Conservation (phyloP, 2,888 invertebrate species). For the Lepidocyrtoides sp. region DNA sequence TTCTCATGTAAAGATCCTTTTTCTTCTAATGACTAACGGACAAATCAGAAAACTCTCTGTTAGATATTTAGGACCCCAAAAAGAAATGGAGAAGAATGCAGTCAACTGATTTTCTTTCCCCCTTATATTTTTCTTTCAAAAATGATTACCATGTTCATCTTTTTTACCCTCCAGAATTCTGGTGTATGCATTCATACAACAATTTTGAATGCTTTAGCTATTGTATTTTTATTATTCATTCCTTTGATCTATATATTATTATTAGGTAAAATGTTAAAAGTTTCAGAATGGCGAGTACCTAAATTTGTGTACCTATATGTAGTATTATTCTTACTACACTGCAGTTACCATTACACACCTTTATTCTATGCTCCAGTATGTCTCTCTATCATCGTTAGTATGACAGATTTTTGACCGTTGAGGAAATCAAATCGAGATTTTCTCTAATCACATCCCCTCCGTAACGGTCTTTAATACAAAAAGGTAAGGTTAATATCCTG, state of each 20-base stretch:
- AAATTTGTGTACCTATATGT: neutral
- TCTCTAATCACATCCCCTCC: neutral
- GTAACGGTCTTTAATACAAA: neutral
- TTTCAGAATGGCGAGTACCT: neutral
- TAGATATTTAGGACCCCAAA: neutral
- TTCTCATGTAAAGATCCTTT: slow-evolving; percentile 61
- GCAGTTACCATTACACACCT: too few species aligned
- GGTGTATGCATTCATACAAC: neutral
- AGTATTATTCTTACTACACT: neutral
- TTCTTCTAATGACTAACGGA: slow-evolving; percentile 60
- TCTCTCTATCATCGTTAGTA: slow-evolving; percentile 28
- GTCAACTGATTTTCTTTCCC: slow-evolving; percentile 45
- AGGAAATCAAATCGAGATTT: slow-evolving; percentile 32
- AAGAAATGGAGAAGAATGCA: slow-evolving; percentile 52
- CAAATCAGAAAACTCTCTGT: slow-evolving; percentile 33
- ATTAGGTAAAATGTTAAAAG: neutral
- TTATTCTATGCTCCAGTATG: neutral
- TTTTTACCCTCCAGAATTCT: slow-evolving; percentile 55
- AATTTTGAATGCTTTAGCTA: neutral
- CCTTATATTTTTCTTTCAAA: neutral
- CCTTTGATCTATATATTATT: neutral
- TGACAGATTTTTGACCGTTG: slow-evolving; percentile 47
- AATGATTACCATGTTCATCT: slow-evolving; percentile 33
- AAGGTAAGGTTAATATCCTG: slow-evolving; percentile 31
- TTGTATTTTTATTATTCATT: neutral